Evolutionary conservation across 1,140 invertebrate genomes (phyloP).

Genomic region (Zophobas atratus): DNA sequence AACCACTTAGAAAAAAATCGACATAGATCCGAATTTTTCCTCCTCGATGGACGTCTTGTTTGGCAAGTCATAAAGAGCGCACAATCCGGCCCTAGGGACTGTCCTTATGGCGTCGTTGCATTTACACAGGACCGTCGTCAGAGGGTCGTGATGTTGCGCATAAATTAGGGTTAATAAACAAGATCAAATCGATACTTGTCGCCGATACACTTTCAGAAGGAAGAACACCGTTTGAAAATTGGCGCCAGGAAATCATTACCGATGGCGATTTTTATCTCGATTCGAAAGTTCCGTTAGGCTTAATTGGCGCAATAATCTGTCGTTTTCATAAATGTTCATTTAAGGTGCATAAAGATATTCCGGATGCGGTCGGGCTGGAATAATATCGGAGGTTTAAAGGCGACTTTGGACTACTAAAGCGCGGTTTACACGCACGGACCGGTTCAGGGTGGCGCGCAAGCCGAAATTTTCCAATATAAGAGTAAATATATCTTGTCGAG

Average conservation of each 20-base stretch:
- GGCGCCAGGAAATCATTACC: constrained; percentile 16
- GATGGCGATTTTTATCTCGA: constrained; percentile 10
- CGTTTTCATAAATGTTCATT: not conserved
- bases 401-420: too few relatives aligned
- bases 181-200: not conserved
- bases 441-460: too few relatives aligned
- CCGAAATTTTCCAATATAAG: too few relatives aligned
- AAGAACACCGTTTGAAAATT: constrained; percentile 22
- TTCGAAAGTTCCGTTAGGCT: constrained; percentile 17
- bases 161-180: not conserved
- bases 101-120: not conserved
- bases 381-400: too few relatives aligned
- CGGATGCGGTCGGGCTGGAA: too few relatives aligned
- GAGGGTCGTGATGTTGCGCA: not conserved
- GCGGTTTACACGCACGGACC: too few relatives aligned
- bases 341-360: too few relatives aligned
- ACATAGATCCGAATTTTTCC: not conserved
- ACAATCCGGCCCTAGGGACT: not conserved
- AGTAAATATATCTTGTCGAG: too few relatives aligned
- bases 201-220: constrained; percentile 2
- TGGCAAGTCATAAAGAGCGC: too few relatives aligned
- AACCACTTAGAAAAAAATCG: not conserved
- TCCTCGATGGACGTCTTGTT: too few relatives aligned
- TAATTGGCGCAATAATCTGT: constrained; percentile 17
- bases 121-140: not conserved